Conservation (phyloP, 2,888 invertebrate genomes). For the Charanyca ferruginea region DNA sequence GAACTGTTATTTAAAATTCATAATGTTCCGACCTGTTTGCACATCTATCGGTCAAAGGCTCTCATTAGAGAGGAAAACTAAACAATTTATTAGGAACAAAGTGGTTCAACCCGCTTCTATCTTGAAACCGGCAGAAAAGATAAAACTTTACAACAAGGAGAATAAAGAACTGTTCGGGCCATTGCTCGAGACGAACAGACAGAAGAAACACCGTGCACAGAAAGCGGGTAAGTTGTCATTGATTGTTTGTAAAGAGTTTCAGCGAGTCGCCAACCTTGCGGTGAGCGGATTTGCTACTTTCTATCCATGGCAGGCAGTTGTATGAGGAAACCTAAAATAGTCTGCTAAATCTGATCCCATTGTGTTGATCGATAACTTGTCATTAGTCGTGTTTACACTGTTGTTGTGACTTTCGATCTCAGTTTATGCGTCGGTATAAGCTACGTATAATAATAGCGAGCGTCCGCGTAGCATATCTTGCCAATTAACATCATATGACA, state of each 20-base stretch:
- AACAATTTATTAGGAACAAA: constrained; percentile 84
- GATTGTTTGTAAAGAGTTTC: constrained; percentile 69
- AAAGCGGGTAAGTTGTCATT: constrained; percentile 80
- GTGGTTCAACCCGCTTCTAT: constrained; percentile 83
- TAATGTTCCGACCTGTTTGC: constrained; percentile 82
- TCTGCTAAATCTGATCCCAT: constrained; percentile 39
- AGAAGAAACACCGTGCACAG: constrained; percentile 81
- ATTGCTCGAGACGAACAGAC: constrained; percentile 85
- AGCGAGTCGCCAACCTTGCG: constrained; percentile 72
- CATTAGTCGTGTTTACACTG: constrained; percentile 68
- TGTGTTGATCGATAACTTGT: constrained; percentile 24
- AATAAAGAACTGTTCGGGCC: constrained; percentile 89
- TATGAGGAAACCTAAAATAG: constrained; percentile 11
- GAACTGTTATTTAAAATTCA: constrained; percentile 32
- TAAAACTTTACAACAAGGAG: constrained; percentile 87
- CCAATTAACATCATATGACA: constrained; percentile 88
- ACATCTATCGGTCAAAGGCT: constrained; percentile 77
- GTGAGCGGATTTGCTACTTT: constrained; percentile 69
- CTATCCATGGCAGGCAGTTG: constrained; percentile 51
- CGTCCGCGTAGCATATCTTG: constrained; percentile 67
- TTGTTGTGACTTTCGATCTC: constrained; percentile 69
- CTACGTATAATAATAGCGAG: constrained; percentile 48
- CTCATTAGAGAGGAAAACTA: constrained; percentile 73
- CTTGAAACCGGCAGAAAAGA: constrained; percentile 84
- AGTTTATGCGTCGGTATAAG: constrained; percentile 55